Percentiles rank a stretch among this genome's conserved stretches.
phyloP scores from a whole-genome alignment of 2,797 vertebrate species.

The Syngnathus acus region DNA sequence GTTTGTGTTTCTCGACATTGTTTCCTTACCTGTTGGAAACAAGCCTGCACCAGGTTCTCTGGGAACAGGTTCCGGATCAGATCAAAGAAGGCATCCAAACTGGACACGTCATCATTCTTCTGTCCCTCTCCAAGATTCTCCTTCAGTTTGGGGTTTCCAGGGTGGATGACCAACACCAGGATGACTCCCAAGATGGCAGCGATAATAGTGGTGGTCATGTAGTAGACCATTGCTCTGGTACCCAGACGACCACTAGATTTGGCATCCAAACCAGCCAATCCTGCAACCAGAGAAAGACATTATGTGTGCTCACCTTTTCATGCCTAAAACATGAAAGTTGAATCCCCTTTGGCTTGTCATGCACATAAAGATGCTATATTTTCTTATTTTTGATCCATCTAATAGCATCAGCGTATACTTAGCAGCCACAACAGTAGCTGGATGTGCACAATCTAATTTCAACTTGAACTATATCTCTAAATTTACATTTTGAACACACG shows the following conservation, averaged over 20 bases:
- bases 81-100: conserved; percentile 95
- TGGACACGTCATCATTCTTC: conserved; percentile 94
- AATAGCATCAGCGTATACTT: neutral
- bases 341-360: neutral
- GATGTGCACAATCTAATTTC: neutral
- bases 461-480: neutral
- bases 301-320: conserved; percentile 17
- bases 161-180: conserved; percentile 91
- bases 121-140: conserved; percentile 87
- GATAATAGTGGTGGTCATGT: conserved; percentile 93
- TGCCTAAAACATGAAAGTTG: conserved; percentile 19
- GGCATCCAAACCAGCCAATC: conserved; percentile 90
- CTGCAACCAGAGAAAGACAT: conserved; percentile 56
- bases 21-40: conserved; percentile 89
- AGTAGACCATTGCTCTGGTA: conserved; percentile 96
- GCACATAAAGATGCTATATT: neutral
- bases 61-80: conserved; percentile 96
- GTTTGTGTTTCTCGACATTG: neutral
- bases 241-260: conserved; percentile 95
- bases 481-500: neutral
- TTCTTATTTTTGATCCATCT: neutral
- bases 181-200: conserved; percentile 96
- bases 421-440: neutral
- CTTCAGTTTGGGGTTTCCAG: conserved; percentile 94
- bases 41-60: conserved; percentile 95